phyloP scores from a whole-genome alignment of 1,140 invertebrate genomes.

The Pantala flavescens region DNA sequence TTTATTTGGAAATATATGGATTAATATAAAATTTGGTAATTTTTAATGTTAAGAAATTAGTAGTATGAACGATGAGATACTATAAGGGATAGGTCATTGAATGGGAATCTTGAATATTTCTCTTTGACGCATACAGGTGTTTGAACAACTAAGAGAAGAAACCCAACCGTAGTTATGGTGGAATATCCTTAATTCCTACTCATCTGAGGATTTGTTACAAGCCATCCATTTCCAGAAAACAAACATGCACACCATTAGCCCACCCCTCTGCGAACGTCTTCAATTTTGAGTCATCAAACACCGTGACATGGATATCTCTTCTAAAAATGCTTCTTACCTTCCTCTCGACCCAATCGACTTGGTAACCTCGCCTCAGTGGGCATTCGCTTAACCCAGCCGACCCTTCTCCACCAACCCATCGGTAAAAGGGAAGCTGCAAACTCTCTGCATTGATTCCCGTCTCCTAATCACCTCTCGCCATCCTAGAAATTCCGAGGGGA shows the following conservation, averaged over 20 bases:
- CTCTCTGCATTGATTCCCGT: background rate
- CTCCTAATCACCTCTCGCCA: background rate
- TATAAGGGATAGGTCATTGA: too few species aligned
- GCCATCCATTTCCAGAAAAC: background rate
- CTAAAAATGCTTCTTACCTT: background rate
- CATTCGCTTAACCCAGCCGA: background rate
- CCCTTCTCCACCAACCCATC: background rate
- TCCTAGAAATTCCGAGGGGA: background rate
- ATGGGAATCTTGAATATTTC: too few species aligned
- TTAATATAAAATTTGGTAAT: too few species aligned
- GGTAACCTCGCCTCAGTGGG: background rate
- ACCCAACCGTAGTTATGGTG: too few species aligned
- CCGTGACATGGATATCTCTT: background rate
- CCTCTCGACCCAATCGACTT: background rate
- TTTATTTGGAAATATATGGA: too few species aligned
- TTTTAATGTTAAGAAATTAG: too few species aligned
- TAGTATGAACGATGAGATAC: too few species aligned
- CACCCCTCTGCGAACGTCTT: background rate
- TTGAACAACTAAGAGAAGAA: too few species aligned
- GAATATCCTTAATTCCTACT: too few species aligned
- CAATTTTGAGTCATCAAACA: background rate
- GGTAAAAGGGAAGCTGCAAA: background rate
- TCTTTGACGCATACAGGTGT: too few species aligned
- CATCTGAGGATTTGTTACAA: too few species aligned
- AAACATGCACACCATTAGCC: background rate